A percentile compares a stretch with the other conserved stretches of the same genome.
These are phyloP conservation scores for Papilio helenus DNA, from an alignment of 1,140 invertebrate genomes.

Conservation along the genomic window DNA sequence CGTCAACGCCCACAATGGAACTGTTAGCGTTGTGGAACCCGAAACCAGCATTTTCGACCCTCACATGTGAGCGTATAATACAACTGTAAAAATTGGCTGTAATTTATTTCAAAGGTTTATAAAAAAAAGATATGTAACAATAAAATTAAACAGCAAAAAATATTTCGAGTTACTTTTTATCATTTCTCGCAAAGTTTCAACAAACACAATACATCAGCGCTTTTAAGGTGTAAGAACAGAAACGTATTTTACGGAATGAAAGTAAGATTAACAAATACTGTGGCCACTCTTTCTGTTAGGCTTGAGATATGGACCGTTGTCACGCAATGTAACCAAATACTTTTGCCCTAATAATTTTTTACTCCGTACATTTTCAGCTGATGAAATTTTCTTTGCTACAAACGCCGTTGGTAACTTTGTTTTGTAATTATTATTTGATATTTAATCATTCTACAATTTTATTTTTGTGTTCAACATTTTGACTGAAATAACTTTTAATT, in stretches of 20 bases:
- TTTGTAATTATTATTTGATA: constrained; percentile 16
- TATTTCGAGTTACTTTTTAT: not conserved
- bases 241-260: constrained; percentile 68
- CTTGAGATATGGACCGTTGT: constrained; percentile 57
- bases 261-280: constrained; percentile 69
- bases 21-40: no score
- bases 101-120: no score
- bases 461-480: not conserved
- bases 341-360: constrained; percentile 28
- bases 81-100: no score
- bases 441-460: not conserved
- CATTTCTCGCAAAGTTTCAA: constrained; percentile 21
- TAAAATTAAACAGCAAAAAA: constrained; percentile 13
- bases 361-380: constrained; percentile 11
- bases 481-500: not conserved
- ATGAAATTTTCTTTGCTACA: constrained; percentile 11
- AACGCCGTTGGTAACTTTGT: not conserved
- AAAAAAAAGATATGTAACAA: not conserved
- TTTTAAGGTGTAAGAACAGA: constrained; percentile 47
- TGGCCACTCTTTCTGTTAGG: constrained; percentile 58
- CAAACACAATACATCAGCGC: constrained; percentile 37
- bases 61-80: no score
- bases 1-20: no score
- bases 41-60: no score
- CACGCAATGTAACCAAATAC: constrained; percentile 57